Percentiles rank a stretch among this genome's conserved stretches.
phyloP scores from a whole-genome alignment of 2,113 vertebrate genomes.

The Pipra filicauda region DNA sequence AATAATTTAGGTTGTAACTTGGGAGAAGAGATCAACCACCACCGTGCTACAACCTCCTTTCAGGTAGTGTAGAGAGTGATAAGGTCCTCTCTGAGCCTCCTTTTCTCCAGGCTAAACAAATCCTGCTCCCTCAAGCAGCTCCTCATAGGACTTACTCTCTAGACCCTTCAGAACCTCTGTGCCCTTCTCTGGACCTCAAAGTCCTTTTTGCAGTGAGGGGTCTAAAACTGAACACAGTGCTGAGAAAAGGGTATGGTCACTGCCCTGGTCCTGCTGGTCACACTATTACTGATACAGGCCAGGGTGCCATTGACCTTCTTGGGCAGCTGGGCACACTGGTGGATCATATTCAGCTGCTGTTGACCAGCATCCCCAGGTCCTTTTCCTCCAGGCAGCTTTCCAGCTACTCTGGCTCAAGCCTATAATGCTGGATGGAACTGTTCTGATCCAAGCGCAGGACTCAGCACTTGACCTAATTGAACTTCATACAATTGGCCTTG shows the following conservation, averaged over 20 bases:
- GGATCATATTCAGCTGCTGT: neutral
- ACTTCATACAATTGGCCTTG: neutral
- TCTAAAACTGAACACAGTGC: neutral
- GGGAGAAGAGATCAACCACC: neutral
- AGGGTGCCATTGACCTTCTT: neutral
- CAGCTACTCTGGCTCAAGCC: neutral
- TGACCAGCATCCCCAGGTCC: neutral
- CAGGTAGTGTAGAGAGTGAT: neutral
- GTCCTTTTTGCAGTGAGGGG: neutral
- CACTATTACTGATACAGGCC: neutral
- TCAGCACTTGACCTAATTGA: neutral
- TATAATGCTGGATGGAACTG: neutral
- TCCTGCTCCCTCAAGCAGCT: neutral
- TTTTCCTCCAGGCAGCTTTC: neutral
- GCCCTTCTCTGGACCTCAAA: neutral
- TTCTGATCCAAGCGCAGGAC: neutral
- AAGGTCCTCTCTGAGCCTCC: neutral
- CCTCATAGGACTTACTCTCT: neutral
- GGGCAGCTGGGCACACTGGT: neutral
- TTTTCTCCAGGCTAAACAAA: neutral
- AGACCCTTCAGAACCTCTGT: neutral
- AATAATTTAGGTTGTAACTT: neutral
- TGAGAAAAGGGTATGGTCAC: too few species aligned
- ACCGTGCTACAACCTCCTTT: accelerated
- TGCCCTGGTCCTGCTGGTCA: neutral